phyloP scores from a whole-genome alignment of 1,140 invertebrate genomes.

The Leptinotarsa texana region DNA sequence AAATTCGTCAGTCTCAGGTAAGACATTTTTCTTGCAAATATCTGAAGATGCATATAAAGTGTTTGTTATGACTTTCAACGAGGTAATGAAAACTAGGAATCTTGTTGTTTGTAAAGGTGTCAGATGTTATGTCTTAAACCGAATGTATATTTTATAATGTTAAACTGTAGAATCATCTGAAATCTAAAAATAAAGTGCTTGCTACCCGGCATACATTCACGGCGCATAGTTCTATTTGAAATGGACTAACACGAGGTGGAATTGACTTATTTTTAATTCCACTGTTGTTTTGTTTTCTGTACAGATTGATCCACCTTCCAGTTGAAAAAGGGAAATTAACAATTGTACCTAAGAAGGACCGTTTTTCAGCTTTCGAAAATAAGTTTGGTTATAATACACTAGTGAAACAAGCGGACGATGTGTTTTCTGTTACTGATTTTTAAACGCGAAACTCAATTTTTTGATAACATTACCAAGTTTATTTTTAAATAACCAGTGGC shows the following conservation, averaged over 20 bases:
- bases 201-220: neutral
- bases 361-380: neutral
- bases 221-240: conserved; percentile 12
- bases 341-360: neutral
- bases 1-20: no score
- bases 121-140: neutral
- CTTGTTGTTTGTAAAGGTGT: conserved; percentile 16
- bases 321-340: neutral
- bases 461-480: conserved; percentile 4
- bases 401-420: neutral
- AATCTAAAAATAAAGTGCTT: conserved; percentile 16
- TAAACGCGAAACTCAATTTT: conserved; percentile 4
- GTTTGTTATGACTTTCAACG: neutral
- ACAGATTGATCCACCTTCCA: neutral
- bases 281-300: conserved; percentile 15
- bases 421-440: conserved; percentile 8
- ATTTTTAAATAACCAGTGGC: conserved; percentile 12
- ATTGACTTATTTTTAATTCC: conserved; percentile 17
- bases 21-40: neutral
- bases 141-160: conserved; percentile 20
- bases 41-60: neutral
- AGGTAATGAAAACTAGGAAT: neutral
- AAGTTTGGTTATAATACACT: neutral
- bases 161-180: conserved; percentile 3
- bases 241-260: conserved; percentile 12